Evolutionary conservation across 1,140 invertebrate genomes (phyloP), one percentile per base, ranked within the genome.

Genomic region (Coboldia fuscipes): DNA sequence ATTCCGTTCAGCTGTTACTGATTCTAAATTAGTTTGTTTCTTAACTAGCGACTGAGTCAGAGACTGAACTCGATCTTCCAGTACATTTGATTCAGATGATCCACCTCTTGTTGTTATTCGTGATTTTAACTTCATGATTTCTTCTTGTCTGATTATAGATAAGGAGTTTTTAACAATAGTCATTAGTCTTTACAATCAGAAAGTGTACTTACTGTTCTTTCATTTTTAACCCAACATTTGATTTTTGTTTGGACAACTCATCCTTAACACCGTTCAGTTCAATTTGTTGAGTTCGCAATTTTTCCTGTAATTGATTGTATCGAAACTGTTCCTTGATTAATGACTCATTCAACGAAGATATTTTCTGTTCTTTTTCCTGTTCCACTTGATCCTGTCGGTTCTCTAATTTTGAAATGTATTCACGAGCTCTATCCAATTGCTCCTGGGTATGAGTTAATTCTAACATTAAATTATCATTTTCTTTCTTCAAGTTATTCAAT

Each of bases 31-130:
- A 33, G 72, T 72, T 50, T 88, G 82, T 46, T 85, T 84, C 37
- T 75, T 63, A 34, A 86, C 78, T 13, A 86, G 57, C 30, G 75
- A 78, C 47, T 83, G 75, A 2, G 80, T 84, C 9, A 84, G 57
- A 2, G 65, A 59, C 35, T 73, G 62, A 2, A 84, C 52, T 38
- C 77, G 60, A 7, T 63, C 61, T 54, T 82, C 76, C 24, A 76
- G 54, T 47, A 78, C 75, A 37, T 31, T 45, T 40, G 46, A 41
- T 50, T n/a, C n/a, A n/a, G n/a, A n/a, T n/a, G n/a, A n/a, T n/a
- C n/a, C n/a, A n/a, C n/a, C n/a, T n/a, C n/a, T n/a, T n/a, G n/a
- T n/a, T n/a, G 36, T 2, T 21, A 14, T 17, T 18, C 4, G 17
- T 27, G 15, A 28, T 14, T 33, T 14, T 10, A 50, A 33, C 22